Percentiles rank a stretch among this genome's conserved stretches.
Evolutionary conservation across 2,888 invertebrate genomes (phyloP).

Genomic region (Oligia fasciuncula): DNA sequence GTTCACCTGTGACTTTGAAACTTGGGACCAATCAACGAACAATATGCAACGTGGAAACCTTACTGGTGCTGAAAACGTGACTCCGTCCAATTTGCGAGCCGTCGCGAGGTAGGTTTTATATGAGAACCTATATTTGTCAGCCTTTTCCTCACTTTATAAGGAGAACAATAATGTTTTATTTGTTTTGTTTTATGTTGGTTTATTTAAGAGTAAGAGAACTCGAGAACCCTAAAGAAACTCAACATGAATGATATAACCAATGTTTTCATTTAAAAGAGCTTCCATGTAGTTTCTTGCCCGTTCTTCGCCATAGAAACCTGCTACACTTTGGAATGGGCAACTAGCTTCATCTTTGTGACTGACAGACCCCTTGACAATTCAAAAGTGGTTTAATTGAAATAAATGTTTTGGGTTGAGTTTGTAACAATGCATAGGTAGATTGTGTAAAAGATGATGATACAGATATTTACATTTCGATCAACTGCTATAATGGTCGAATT

Average conservation of each 20-base stretch:
- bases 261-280: not conserved
- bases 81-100: slow-evolving; percentile 27
- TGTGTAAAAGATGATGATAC: not conserved
- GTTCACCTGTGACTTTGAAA: not conserved
- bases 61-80: slow-evolving; percentile 34
- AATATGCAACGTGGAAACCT: slow-evolving; percentile 30
- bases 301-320: not conserved
- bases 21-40: slow-evolving; percentile 15
- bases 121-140: slow-evolving; percentile 13
- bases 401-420: not conserved
- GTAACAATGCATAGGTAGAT: not conserved
- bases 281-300: not conserved
- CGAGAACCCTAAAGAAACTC: not conserved
- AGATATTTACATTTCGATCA: not conserved
- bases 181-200: not conserved
- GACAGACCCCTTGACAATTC: not conserved
- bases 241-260: not conserved
- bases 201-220: not conserved
- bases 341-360: not conserved
- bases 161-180: not conserved
- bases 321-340: not conserved
- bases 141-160: not conserved
- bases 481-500: not conserved
- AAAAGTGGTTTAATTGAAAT: not conserved
- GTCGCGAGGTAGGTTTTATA: not conserved